Base-by-base conservation (phyloP, 92 coral and sea anemone species). In the Palythoa grandiflora region DNA sequence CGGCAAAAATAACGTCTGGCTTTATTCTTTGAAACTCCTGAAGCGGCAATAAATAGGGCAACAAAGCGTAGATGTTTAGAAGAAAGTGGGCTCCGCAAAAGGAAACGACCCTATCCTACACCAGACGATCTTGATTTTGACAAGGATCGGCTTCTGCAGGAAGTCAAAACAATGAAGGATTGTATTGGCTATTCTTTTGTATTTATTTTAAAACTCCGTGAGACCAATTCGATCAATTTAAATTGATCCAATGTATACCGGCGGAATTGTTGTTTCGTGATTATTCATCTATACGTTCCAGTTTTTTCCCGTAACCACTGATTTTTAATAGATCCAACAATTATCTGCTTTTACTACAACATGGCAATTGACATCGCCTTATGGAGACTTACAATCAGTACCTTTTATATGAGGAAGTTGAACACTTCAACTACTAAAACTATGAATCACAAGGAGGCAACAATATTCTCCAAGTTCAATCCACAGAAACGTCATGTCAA, bases 91-190 rank as follows among this genome's bases (percentile, higher is more conserved):
- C 89, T 38, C 37, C 73, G 80, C 11, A 89, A 89, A 71, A 39
- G 68, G 53, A 85, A 85, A 40, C 80, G 87, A 2, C 92, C 85
- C 73, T 89, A 63, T 0, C 89, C 89, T 9, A 68, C 1, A 71
- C 92, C 89, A 21, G 87, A 78, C 12, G 80, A 89, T 14, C 81
- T 89, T 55, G 68, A 89, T 21, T 85, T 89, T 84, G 92, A 85
- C 68, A 79, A 78, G 66, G 87, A 90, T 36, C 77, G 87, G 20
- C 89, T 85, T 76, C 86, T 78, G 48, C 39, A 85, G 52, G 83
- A 90, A 79, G 89, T 90, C 39, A 79, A 90, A 1, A 39, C 15
- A 50, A 90, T 90, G 92, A 85, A 79, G 38, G 89, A 90, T 28
- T 28, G 28, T 28, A 28, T 28, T 28, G 28, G 28, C 28, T 28